Percentiles rank a stretch among this genome's conserved stretches.
Evolutionary conservation across 2,888 invertebrate species (phyloP).

Genomic region (Strigamia transsilvanica): DNA sequence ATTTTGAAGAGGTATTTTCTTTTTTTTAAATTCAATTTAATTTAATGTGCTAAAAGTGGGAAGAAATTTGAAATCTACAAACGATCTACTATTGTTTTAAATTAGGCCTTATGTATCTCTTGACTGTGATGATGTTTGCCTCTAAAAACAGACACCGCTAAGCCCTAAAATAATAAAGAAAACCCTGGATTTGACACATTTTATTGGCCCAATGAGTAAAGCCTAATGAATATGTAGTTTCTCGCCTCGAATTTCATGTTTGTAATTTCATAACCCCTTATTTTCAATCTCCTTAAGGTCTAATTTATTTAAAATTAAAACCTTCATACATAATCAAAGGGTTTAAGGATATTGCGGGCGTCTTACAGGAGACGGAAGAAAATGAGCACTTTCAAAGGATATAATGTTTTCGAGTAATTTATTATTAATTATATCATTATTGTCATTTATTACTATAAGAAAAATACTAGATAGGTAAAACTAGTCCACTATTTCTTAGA

Average conservation of each 20-base stretch:
- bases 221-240: too few species aligned
- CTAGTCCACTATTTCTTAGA: slow-evolving; percentile 37
- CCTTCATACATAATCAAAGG: background rate
- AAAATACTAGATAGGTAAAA: background rate
- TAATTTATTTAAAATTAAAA: slow-evolving; percentile 12
- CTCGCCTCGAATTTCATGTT: background rate
- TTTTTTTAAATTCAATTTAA: background rate
- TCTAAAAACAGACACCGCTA: slow-evolving; percentile 16
- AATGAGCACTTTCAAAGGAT: slow-evolving; percentile 44
- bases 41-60: background rate
- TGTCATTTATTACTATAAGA: slow-evolving; percentile 3
- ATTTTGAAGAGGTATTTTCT: slow-evolving; percentile 21
- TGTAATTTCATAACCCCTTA: slow-evolving; percentile 8
- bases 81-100: slow-evolving; percentile 8
- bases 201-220: too few species aligned
- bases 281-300: background rate
- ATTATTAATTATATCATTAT: slow-evolving; percentile 29
- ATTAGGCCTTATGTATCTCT: slow-evolving; percentile 45
- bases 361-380: slow-evolving; percentile 37
- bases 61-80: background rate
- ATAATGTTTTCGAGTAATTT: slow-evolving; percentile 39
- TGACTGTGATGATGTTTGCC: slow-evolving; percentile 40
- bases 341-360: slow-evolving; percentile 23
- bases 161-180: background rate
- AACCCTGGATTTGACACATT: too few species aligned